A percentile compares a stretch with the other conserved stretches of the same genome.
These are phyloP conservation scores for Ganaspis sp. DNA, from an alignment of 1,140 invertebrate species.

Conservation along the genomic window DNA sequence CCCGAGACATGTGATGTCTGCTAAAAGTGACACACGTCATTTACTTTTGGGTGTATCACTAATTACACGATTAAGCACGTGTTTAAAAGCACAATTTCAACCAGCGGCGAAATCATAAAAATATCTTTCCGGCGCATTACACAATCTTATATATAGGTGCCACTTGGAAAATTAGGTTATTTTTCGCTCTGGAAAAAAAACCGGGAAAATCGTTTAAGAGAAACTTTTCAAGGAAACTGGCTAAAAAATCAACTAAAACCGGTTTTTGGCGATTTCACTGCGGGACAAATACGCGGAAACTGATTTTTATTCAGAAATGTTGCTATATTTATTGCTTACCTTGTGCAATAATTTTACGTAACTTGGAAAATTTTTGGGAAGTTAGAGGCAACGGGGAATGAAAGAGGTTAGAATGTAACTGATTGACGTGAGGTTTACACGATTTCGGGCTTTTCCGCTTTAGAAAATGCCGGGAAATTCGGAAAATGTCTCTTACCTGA, in stretches of 20 bases:
- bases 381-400: too few species aligned
- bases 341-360: constrained; percentile 64
- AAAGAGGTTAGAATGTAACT: background rate
- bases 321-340: constrained; percentile 56
- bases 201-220: background rate
- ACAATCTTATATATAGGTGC: constrained; percentile 42
- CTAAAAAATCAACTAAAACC: background rate
- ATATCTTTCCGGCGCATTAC: constrained; percentile 46
- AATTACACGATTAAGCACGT: background rate
- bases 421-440: background rate
- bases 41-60: background rate
- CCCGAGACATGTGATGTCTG: background rate
- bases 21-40: background rate
- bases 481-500: constrained; percentile 63
- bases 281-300: constrained; percentile 31
- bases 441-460: background rate
- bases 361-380: constrained; percentile 34
- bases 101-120: constrained; percentile 39
- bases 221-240: background rate
- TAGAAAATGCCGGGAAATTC: constrained; percentile 33
- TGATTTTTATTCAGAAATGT: constrained; percentile 43
- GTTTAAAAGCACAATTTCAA: background rate
- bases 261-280: background rate
- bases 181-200: background rate
- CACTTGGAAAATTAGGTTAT: constrained; percentile 50